Base-by-base conservation (phyloP, 1,140 invertebrate genomes). In the Platyura marginata region DNA sequence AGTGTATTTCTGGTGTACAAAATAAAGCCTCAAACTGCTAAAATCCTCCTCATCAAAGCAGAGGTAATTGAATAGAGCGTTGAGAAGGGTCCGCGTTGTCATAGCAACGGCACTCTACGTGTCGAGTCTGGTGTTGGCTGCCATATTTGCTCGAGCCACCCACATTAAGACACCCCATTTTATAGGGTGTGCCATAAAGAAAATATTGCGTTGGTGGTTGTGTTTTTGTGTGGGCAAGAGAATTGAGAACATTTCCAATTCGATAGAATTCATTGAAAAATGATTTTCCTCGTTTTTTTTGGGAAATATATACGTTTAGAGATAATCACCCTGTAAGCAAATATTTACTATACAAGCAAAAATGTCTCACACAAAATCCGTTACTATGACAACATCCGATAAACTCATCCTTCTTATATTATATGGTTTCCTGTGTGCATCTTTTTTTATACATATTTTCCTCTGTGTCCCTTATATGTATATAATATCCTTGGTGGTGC, bases 31-130 rank as follows among this genome's bases (percentile, higher is more conserved):
- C 25, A 29, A 29, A 29, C 25, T 13, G 25, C 25, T 13, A 29
- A 29, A 29, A 29, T 29, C 25, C 25, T 29, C 13, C 25, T 8
- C 13, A 6, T 13, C 25, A 29, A 8, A 13, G 25, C 25, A 29
- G 10, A 36, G 34, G 34, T 36, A 36, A 36, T 36, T 36, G 34
- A 36, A 36, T 36, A 36, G 34, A 36, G 15, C 9, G 34, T 36
- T 36, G 34, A 36, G 34, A 36, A 6, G 34, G 34, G 10, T 18
- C 34, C 16, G 4, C 34, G 34, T 36, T 36, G 16, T 5, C 34
- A 36, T 36, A 18, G 34, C 15, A 36, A 36, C 34, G 34, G 10
- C 34, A 36, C 34, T 36, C 15, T 36, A 36, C 34, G 34, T 36
- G 34, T n/a, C 34, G 34, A 36, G 5, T 36, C 10, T 36, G 34